Evolutionary conservation across 2,113 vertebrate species (phyloP), one percentile per base, ranked within the genome.

Genomic region (Rhinogobius similis): DNA sequence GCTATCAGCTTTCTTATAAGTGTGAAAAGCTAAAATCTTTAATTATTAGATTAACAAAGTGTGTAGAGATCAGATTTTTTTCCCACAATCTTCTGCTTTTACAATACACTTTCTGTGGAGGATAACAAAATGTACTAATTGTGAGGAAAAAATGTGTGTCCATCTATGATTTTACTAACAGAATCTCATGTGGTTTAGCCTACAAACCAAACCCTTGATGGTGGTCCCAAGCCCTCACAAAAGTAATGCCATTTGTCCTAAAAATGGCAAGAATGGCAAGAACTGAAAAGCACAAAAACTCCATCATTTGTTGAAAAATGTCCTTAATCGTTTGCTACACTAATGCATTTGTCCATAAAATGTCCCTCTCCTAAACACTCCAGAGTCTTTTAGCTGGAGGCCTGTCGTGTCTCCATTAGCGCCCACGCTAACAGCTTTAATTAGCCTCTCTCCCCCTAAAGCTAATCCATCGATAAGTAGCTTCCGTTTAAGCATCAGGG

Each of bases 361-460:
- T 63, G 72, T 50, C 61, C 58, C 76, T 43, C 70, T 38, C 68
- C 43, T 83, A 81, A 83, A 78, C 78, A 69, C 80, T 72, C 76
- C 62, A 73, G 82, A 79, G 71, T 79, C 62, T 73, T 53, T 65
- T 48, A 70, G 43, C 77, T 85, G 0, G 64, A 83, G 83, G 85
- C 85, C 82, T 67, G 64, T 82, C 68, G 26, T 27, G 65, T 77
- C 67, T 84, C 86, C 86, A 87, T 84, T 88, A 83, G 83, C 2
- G 71, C 83, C 82, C 86, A 82, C 75, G 13, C 77, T 79, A 85
- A 87, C 81, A 77, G 50, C 83, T 67, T 82, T 86, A 86, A 90
- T 88, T 85, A 86, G 65, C 56, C 65, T 43, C 69, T 65, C 66
- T 78, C 68, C 71, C 46, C 71, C 46, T 46, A 20, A 46, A 18